Conservation (phyloP, 2,797 vertebrate species). For the Pteropus rufus region DNA sequence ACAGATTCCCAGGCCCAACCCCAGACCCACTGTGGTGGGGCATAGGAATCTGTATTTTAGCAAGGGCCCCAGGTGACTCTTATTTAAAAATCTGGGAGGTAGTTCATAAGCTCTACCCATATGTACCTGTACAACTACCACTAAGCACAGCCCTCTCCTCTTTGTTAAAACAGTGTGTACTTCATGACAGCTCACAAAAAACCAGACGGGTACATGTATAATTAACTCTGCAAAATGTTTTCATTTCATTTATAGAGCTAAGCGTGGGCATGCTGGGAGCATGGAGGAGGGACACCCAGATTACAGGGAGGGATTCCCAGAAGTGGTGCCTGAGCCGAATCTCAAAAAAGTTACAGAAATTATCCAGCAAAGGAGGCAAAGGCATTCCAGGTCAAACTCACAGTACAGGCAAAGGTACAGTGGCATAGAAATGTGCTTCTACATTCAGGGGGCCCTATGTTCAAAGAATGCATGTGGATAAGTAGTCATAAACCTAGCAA, state of each 20-base stretch:
- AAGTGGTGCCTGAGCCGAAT: neutral
- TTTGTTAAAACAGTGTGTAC: neutral
- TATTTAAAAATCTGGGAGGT: neutral
- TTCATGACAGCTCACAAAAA: neutral
- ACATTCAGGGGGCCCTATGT: neutral
- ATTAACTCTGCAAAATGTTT: neutral
- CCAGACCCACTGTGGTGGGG: neutral
- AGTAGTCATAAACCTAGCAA: neutral
- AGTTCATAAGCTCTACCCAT: neutral
- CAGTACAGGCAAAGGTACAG: neutral
- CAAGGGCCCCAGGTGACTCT: neutral
- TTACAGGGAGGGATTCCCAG: neutral
- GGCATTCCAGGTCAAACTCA: neutral
- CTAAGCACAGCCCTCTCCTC: neutral
- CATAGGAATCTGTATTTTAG: neutral
- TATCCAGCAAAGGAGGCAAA: neutral
- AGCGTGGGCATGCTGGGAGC: neutral
- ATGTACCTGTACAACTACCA: neutral
- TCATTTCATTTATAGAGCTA: neutral
- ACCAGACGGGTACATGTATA: neutral
- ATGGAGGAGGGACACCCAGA: neutral
- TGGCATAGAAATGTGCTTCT: neutral
- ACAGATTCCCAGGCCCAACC: neutral
- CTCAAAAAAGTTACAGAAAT: neutral
- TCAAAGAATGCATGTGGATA: neutral